Evolutionary conservation across 2,113 vertebrate genomes (phyloP).

Genomic region (Catagonus wagneri): DNA sequence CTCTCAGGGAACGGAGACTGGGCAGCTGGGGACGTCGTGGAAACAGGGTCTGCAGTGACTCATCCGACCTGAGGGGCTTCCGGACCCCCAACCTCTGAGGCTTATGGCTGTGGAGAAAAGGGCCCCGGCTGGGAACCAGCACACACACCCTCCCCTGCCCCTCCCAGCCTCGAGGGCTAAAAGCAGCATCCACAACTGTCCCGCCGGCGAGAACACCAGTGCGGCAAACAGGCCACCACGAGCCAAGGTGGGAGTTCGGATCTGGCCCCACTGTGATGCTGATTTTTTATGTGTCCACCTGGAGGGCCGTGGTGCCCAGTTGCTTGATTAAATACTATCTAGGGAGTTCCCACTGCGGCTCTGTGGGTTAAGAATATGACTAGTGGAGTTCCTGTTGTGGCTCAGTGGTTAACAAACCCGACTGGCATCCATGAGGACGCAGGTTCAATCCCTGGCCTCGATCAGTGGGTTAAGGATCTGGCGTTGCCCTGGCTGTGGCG

Average conservation of each 20-base stretch:
- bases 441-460: too few relatives aligned
- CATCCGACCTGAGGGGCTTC: background rate
- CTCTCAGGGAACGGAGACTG: background rate
- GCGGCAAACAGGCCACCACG: background rate
- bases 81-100: rapidly evolving
- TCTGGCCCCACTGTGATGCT: background rate
- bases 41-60: background rate
- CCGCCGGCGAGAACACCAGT: rapidly evolving
- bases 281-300: too few relatives aligned
- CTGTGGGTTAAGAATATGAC: too few relatives aligned
- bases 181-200: background rate
- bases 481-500: too few relatives aligned
- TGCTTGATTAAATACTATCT: background rate
- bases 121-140: background rate
- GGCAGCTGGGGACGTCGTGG: background rate
- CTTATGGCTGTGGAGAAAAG: background rate
- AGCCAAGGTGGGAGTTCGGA: background rate
- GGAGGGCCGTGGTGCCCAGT: too few relatives aligned
- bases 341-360: too few relatives aligned
- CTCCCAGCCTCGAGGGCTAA: background rate
- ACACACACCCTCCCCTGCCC: background rate
- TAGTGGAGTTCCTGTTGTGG: too few relatives aligned
- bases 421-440: too few relatives aligned
- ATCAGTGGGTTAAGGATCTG: too few relatives aligned
- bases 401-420: too few relatives aligned